A percentile compares a stretch with the other conserved stretches of the same genome.
Conservation (phyloP, 2,113 vertebrate species). For the Drymodes brunneopygia region DNA sequence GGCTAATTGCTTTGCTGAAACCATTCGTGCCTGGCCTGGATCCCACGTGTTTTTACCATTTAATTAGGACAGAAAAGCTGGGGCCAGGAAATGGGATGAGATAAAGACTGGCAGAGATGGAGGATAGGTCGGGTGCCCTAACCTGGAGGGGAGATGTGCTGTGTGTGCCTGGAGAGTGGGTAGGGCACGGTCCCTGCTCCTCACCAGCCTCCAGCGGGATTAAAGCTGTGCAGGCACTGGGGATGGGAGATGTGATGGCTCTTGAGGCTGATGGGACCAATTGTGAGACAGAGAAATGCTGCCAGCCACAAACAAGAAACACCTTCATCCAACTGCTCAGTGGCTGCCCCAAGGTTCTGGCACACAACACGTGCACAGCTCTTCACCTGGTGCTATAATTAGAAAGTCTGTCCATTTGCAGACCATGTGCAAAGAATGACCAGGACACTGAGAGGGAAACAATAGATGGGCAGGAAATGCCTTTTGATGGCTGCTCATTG, state of each 20-base stretch:
- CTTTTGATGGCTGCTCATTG: slow-evolving; percentile 32
- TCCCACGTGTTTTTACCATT: slow-evolving; percentile 53
- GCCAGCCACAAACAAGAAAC: background rate
- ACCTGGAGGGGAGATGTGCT: background rate
- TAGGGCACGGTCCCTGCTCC: background rate
- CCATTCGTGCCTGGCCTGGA: slow-evolving; percentile 43
- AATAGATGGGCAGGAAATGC: slow-evolving; percentile 53
- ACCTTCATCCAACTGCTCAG: background rate
- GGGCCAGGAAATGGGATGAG: slow-evolving; percentile 5
- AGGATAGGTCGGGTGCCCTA: background rate
- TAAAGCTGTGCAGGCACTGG: background rate
- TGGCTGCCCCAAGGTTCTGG: background rate
- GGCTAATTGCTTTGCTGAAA: slow-evolving; percentile 58
- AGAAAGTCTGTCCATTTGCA: background rate
- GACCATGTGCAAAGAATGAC: background rate
- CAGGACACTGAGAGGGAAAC: background rate
- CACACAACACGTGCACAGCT: rapidly evolving
- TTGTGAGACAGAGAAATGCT: background rate
- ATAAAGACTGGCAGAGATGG: background rate
- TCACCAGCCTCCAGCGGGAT: background rate
- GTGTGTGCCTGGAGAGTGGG: rapidly evolving
- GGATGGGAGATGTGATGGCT: background rate
- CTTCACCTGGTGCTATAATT: background rate
- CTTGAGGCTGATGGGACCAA: background rate
- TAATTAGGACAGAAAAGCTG: slow-evolving; percentile 47